phyloP scores from a whole-genome alignment of 1,140 invertebrate genomes.

The Bombus pyrosoma region DNA sequence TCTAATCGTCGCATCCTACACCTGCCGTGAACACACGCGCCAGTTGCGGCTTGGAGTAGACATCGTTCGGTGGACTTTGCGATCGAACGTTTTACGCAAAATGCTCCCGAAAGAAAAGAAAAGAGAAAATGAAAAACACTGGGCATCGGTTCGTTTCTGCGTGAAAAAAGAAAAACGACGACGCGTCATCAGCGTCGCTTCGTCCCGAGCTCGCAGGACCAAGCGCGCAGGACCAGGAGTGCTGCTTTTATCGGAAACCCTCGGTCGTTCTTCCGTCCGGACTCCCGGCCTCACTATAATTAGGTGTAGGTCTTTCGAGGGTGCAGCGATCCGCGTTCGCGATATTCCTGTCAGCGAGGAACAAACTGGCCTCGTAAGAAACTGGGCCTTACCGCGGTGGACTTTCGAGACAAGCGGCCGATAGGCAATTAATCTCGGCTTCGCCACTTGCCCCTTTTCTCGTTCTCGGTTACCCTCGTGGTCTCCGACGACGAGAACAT shows the following conservation, averaged over 20 bases:
- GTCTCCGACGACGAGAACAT: neutral
- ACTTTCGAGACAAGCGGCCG: slow-evolving; percentile 68
- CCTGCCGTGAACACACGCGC: neutral
- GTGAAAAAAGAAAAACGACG: neutral
- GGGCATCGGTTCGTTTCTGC: too few relatives aligned
- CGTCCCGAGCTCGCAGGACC: too few relatives aligned
- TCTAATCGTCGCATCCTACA: neutral
- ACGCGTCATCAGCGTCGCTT: neutral
- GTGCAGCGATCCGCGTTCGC: slow-evolving; percentile 60
- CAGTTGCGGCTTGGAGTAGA: too few relatives aligned
- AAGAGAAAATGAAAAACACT: neutral
- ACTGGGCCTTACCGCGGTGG: slow-evolving; percentile 54
- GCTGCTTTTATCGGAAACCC: slow-evolving; percentile 43
- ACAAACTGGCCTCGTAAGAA: slow-evolving; percentile 62
- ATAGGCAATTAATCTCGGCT: slow-evolving; percentile 68
- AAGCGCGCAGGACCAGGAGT: neutral
- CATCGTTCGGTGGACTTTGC: too few relatives aligned
- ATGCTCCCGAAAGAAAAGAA: neutral
- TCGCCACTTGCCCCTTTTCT: slow-evolving; percentile 10
- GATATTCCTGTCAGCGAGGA: slow-evolving; percentile 62
- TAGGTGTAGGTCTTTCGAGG: slow-evolving; percentile 63
- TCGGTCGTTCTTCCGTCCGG: neutral
- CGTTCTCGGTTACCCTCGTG: slow-evolving; percentile 6
- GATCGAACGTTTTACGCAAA: neutral
- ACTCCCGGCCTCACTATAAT: slow-evolving; percentile 50